Evolutionary conservation across 2,113 vertebrate species (phyloP).

Genomic region (Scomber japonicus): DNA sequence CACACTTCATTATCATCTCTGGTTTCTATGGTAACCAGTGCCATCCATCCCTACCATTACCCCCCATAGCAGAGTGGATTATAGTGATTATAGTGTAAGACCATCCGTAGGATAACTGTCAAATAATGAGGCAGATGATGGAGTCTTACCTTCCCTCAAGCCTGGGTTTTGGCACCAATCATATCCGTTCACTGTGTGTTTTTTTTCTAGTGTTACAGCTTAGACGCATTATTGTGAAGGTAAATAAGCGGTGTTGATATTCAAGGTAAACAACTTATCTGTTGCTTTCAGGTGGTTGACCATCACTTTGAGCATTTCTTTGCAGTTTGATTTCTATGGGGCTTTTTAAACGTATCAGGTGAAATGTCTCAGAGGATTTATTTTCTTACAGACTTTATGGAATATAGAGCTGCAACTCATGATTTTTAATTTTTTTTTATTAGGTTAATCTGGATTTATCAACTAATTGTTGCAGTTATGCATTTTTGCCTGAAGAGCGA

Average conservation of each 20-base stretch:
- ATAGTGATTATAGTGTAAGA: slow-evolving; percentile 70
- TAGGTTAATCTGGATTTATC: no score
- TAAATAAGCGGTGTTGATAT: not conserved
- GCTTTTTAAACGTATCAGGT: not conserved
- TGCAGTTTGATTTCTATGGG: not conserved
- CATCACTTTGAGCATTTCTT: not conserved
- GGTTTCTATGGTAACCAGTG: slow-evolving; percentile 74
- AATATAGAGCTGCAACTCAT: no score
- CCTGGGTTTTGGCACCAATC: slow-evolving; percentile 27
- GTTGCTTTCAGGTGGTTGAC: not conserved
- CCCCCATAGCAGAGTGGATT: slow-evolving; percentile 61
- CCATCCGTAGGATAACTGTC: slow-evolving; percentile 64
- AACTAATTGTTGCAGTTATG: no score
- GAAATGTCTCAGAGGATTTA: not conserved
- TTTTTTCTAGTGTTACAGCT: not conserved
- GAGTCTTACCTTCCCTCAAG: slow-evolving; percentile 35
- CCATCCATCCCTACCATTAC: slow-evolving; percentile 64
- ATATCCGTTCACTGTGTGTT: not conserved
- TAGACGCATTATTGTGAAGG: not conserved
- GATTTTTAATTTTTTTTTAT: no score
- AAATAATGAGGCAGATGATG: slow-evolving; percentile 68
- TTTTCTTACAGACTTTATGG: not conserved
- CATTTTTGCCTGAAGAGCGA: no score
- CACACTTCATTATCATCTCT: slow-evolving; percentile 68
- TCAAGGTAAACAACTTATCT: slow-evolving; percentile 24